phyloP scores from a whole-genome alignment of 2,888 invertebrate genomes.

The Parasteatoda lunata region DNA sequence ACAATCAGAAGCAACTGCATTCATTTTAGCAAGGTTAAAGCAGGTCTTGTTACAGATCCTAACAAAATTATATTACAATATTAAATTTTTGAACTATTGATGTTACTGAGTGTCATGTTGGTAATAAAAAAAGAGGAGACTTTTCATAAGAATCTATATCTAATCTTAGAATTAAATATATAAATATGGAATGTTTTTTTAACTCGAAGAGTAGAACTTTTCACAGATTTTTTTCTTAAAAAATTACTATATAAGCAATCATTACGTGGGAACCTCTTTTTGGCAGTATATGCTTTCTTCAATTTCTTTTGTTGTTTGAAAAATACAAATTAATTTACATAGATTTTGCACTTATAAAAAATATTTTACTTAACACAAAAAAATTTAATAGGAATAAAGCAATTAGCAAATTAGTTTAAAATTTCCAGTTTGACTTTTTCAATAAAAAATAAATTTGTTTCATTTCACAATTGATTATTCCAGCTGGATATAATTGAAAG shows the following conservation, averaged over 20 bases:
- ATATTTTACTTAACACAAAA: no score
- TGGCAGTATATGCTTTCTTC: background rate
- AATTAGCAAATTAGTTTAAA: no score
- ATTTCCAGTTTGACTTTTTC: no score
- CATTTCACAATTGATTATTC: no score
- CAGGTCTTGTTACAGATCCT: constrained; percentile 27
- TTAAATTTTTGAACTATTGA: constrained; percentile 2
- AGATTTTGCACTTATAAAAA: no score
- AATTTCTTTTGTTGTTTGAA: no score
- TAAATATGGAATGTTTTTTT: background rate
- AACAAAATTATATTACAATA: constrained; percentile 16
- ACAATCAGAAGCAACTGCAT: constrained; percentile 63
- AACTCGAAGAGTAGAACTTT: background rate
- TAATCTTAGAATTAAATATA: constrained; percentile 11
- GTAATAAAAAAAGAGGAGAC: background rate
- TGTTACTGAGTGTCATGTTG: background rate
- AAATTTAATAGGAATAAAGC: no score
- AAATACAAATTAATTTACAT: no score
- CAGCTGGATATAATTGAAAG: no score
- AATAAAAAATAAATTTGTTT: no score
- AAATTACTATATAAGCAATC: background rate
- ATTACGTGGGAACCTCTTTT: background rate
- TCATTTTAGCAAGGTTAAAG: constrained; percentile 59
- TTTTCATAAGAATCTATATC: constrained; percentile 14
- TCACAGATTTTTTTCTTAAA: background rate